Base-by-base conservation (phyloP, 2,888 invertebrate genomes). In the Synanthedon tipuliformis region DNA sequence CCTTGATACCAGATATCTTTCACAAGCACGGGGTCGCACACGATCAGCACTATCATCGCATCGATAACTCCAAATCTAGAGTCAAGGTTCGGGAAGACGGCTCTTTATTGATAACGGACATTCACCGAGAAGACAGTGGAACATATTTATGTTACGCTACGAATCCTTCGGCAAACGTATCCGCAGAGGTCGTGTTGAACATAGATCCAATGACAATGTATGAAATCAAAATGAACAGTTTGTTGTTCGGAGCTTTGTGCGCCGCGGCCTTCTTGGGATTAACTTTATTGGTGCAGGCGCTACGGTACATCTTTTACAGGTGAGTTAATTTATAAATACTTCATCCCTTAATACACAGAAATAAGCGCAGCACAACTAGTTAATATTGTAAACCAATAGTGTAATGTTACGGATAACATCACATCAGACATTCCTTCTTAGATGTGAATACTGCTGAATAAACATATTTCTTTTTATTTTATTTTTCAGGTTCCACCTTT, bases 121-220 rank as follows among this genome's bases (percentile, higher is more conserved):
- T 94, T 55, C 91, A 92, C 48, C 90, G 94, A 61, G 91, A 92
- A 69, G 96, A 96, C 81, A 93, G 94, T 63, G 97, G 97, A 52
- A 85, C 90, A 34, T 98, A 97, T 83, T 90, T 91, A 57, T 98
- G 97, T 74, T 92, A 92, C 70, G 96, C 95, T 48, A 90, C 93
- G 65, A 97, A 97, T 83, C 92, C 95, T 13, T 89, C 94, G 59
- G 94, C 93, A 53, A 96, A 95, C 74, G 86, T 90, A 40, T 93
- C 95, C 2, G 90, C 91, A 50, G 91, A 91, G 65, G 92, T 97
- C 41, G 71, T 92, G 52, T 87, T 96, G 53, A 93, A 93, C 72
- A 93, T 97, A 72, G 95, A 97, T 79, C 96, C 96, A 15, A 90
- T 93, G 67, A 92, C 95, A 55, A 93, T 96, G 87, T 91, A 92